Base-by-base conservation (phyloP, 2,797 vertebrate species). In the Mastacembelus armatus region DNA sequence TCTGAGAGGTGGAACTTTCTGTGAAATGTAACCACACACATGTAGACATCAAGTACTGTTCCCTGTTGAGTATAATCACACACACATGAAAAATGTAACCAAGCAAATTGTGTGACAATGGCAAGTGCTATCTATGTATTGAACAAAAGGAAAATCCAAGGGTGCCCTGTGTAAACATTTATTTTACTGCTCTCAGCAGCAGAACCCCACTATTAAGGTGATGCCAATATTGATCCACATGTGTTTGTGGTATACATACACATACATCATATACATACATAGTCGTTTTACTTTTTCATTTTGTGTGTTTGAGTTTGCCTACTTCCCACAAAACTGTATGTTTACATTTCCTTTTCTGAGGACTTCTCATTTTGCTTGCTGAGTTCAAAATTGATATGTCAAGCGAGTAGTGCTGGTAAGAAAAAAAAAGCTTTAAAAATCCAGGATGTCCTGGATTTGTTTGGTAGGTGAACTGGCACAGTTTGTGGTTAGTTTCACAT, bases 101-200 rank as follows among this genome's bases (percentile, higher is more conserved):
- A 77, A 74, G 67, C 52, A 68, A 74, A 66, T 84, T 85, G 24
- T 78, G 61, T 39, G 26, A 84, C 69, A 84, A 39, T 71, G 50
- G 77, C 62, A 78, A 74, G 78, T 78, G n/a, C n/a, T n/a, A n/a
- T 83, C 42, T 57, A 1, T 49, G 60, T 78, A 80, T 80, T 60
- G 68, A 85, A 83, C 65, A 81, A 81, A 84, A 84, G 77, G 67
- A 35, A 86, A 85, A 84, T 85, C 66, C 83, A 85, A 80, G 48
- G 10, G 35, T 50, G 62, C 59, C 32, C 49, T 50, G 39, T 62
- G 51, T 59, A 48, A 72, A 65, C 38, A 66, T 62, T 74, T 81
- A 63, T 29, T 44, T 62, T 35, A 32, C 29, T 73, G 52, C 49
- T 55, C 61, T 79, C 33, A 44, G 42, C 64, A 40, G 59, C 62